These are phyloP conservation scores for Arctocebus calabarensis DNA, from an alignment of 2,797 vertebrate genomes.

Conservation along the genomic window DNA sequence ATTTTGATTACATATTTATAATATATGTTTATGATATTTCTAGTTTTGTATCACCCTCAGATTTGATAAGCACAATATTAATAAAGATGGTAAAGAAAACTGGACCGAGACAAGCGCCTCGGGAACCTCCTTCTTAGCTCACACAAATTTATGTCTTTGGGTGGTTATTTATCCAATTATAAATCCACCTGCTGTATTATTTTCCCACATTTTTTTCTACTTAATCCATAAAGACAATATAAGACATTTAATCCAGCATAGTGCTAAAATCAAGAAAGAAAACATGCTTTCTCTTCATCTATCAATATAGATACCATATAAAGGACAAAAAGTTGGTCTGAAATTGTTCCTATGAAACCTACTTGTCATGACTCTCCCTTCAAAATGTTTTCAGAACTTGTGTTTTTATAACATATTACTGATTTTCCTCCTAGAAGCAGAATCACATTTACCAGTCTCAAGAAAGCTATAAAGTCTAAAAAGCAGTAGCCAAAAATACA, in stretches of 20 bases:
- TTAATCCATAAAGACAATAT: not conserved
- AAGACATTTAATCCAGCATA: not conserved
- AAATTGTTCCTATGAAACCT: not conserved
- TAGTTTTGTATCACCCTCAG: not conserved
- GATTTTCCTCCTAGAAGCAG: not conserved
- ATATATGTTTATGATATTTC: not conserved
- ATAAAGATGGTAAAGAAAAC: not conserved
- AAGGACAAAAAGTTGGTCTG: not conserved
- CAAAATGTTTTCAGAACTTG: slow-evolving; percentile 22
- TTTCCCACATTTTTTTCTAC: not conserved
- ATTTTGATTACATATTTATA: not conserved
- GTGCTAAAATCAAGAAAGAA: not conserved
- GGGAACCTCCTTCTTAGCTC: not conserved
- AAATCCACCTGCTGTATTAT: not conserved
- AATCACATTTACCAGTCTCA: not conserved
- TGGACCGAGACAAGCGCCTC: not conserved
- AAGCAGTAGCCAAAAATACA: not conserved
- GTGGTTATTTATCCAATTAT: not conserved
- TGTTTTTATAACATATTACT: slow-evolving; percentile 17
- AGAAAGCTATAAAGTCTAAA: slow-evolving; percentile 2
- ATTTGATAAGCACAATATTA: not conserved
- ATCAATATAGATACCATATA: not conserved
- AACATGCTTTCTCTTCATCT: not conserved
- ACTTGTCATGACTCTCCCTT: not conserved
- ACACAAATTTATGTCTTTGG: not conserved